These are phyloP conservation scores for Chelonoidis abingdonii DNA, from an alignment of 2,113 vertebrate genomes.

Conservation along the genomic window DNA sequence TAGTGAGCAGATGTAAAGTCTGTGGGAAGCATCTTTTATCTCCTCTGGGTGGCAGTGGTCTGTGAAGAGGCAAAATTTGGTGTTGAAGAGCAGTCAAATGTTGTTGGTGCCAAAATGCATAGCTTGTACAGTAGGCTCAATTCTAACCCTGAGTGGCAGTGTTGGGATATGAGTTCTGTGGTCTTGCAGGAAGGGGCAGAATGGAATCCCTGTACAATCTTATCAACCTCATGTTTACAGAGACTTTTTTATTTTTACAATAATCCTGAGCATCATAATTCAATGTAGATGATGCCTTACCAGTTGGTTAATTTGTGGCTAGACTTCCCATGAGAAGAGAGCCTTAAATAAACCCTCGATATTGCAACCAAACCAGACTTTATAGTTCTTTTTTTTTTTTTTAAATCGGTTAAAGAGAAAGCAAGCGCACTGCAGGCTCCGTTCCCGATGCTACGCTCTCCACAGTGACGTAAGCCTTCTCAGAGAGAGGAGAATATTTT, in stretches of 20 bases:
- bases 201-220: neutral
- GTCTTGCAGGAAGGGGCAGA: rapidly evolving
- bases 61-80: neutral
- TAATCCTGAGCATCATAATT: neutral
- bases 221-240: rapidly evolving
- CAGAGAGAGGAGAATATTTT: slow-evolving; percentile 41
- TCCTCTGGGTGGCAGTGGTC: rapidly evolving
- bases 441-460: neutral
- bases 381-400: neutral
- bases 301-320: neutral
- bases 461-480: slow-evolving; percentile 43
- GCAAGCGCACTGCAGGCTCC: neutral
- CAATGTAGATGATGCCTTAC: rapidly evolving
- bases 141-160: rapidly evolving
- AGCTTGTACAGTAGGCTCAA: rapidly evolving
- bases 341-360: neutral
- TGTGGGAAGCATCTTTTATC: neutral
- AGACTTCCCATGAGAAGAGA: neutral
- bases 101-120: neutral
- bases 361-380: neutral
- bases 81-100: neutral
- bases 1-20: neutral
- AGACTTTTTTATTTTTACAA: neutral
- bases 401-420: slow-evolving; percentile 10
- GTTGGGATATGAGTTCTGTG: rapidly evolving